Percentiles rank a stretch among this genome's conserved stretches.
Conservation (phyloP, 2,113 vertebrate species). For the Engystomops pustulosus region DNA sequence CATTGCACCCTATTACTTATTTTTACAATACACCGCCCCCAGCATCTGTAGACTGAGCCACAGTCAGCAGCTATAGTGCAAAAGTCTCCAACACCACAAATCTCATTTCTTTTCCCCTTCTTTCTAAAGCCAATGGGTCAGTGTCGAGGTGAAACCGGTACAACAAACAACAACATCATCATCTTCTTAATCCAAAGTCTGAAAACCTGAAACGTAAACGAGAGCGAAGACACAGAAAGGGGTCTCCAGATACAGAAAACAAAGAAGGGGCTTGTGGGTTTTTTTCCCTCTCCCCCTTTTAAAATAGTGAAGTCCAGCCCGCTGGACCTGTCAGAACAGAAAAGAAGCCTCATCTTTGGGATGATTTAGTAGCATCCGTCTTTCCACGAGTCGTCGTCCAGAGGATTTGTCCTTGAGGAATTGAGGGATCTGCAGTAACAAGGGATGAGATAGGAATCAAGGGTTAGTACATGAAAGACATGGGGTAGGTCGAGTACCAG, state of each 20-base stretch:
- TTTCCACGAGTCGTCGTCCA: conserved; percentile 86
- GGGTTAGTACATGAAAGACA: too few relatives aligned
- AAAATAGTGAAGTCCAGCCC: conserved; percentile 66
- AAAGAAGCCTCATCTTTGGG: not conserved
- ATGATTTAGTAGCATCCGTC: conserved; percentile 85
- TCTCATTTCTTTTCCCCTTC: not conserved
- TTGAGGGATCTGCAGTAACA: conserved; percentile 75
- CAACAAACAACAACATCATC: not conserved
- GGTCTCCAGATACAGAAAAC: conserved; percentile 4
- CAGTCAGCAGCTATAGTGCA: conserved; percentile 21
- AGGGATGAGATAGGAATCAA: conserved; percentile 35
- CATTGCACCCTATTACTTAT: too few relatives aligned
- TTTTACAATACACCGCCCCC: not conserved
- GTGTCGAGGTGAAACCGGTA: conserved; percentile 28
- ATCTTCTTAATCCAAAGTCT: not conserved
- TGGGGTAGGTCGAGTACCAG: too few relatives aligned
- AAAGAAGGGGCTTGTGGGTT: not conserved
- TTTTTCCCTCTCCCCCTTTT: not conserved
- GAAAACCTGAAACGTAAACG: conserved; percentile 19
- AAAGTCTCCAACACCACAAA: not conserved
- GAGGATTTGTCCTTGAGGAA: conserved; percentile 70
- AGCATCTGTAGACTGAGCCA: not conserved
- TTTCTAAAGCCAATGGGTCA: conserved; percentile 18
- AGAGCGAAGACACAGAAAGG: not conserved
- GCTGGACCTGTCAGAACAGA: conserved; percentile 65